Conservation (phyloP, 2,113 vertebrate species). For the Orientallactaga bullata region DNA sequence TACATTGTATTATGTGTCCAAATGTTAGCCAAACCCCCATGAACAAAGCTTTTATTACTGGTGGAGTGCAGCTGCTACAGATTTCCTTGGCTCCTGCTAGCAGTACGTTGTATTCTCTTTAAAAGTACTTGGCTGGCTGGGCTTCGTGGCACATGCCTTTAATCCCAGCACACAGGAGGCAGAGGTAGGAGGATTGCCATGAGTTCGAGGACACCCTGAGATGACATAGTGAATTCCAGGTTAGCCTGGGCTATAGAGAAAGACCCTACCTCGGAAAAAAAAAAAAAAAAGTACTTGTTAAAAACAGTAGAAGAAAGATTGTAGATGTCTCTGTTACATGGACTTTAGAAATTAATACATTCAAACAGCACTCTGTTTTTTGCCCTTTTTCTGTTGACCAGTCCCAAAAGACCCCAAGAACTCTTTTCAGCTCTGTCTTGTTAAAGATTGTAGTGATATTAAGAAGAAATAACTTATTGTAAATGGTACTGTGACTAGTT, state of each 20-base stretch:
- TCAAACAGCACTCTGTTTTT: conserved; percentile 74
- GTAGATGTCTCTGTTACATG: conserved; percentile 85
- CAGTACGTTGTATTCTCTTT: conserved; percentile 83
- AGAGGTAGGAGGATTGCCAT: no score
- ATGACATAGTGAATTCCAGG: no score
- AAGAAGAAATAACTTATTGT: conserved; percentile 52
- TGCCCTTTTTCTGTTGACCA: conserved; percentile 75
- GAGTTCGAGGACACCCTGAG: no score
- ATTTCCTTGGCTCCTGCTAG: conserved; percentile 79
- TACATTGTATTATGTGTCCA: conserved; percentile 65
- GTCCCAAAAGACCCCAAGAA: conserved; percentile 52
- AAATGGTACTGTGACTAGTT: conserved; percentile 29
- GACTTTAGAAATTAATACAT: conserved; percentile 85
- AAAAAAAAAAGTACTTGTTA: conserved; percentile 84
- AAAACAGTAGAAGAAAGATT: conserved; percentile 83
- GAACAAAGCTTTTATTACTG: conserved; percentile 76
- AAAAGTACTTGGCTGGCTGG: no score
- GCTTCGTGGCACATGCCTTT: no score
- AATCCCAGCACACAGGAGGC: no score
- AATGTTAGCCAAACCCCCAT: conserved; percentile 66
- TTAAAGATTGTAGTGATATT: conserved; percentile 20
- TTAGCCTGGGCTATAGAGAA: no score
- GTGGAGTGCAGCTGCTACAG: conserved; percentile 74
- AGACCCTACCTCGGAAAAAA: no score
- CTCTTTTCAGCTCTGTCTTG: conserved; percentile 49